phyloP scores from a whole-genome alignment of 1,140 invertebrate species.

The Aphis craccivora region DNA sequence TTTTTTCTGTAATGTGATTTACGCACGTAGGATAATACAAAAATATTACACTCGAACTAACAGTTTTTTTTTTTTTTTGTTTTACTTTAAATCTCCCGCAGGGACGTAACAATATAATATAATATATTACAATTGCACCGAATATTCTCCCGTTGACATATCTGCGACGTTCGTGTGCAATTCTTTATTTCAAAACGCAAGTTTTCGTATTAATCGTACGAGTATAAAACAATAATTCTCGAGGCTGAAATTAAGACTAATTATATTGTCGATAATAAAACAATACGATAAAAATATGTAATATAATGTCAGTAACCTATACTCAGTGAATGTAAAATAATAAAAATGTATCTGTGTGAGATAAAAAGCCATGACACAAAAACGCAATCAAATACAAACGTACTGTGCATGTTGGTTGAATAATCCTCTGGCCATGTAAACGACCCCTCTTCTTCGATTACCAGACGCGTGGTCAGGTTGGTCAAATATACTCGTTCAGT shows the following conservation, averaged over 20 bases:
- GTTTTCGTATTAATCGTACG: neutral
- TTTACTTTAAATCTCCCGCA: neutral
- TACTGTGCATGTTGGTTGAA: neutral
- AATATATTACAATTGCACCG: neutral
- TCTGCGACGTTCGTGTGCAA: neutral
- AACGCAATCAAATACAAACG: neutral
- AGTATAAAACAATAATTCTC: neutral
- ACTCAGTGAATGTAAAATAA: neutral
- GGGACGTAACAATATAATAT: neutral
- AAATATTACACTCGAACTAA: neutral
- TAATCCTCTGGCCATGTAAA: constrained; percentile 16
- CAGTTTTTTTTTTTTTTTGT: neutral
- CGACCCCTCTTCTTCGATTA: neutral
- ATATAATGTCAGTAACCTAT: neutral
- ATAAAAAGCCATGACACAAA: constrained; percentile 44
- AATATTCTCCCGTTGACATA: neutral
- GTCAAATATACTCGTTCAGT: neutral
- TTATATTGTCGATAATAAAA: neutral
- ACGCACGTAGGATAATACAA: neutral
- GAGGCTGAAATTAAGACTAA: neutral
- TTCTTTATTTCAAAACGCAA: neutral
- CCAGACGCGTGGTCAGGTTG: neutral
- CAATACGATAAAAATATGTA: neutral
- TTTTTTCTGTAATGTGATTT: neutral
- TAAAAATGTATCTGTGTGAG: neutral